These are phyloP conservation scores for Mesitornis unicolor DNA, from an alignment of 2,113 vertebrate genomes.

Conservation along the genomic window DNA sequence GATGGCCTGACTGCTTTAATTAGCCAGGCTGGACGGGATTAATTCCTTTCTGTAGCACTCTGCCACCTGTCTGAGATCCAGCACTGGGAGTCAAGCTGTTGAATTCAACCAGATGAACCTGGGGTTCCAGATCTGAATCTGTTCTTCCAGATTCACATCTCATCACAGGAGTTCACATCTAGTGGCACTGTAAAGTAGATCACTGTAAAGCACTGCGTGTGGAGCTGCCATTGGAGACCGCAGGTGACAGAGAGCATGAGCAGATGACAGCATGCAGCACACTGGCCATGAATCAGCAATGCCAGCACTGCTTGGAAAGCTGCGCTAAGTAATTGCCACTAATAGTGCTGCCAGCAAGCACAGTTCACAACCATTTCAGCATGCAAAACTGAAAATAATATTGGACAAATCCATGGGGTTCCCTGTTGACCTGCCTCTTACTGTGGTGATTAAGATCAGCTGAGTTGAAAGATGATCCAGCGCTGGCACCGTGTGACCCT, in stretches of 20 bases:
- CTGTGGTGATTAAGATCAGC: neutral
- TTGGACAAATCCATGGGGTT: neutral
- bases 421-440: neutral
- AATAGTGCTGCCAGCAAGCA: neutral
- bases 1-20: neutral
- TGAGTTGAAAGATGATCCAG: neutral
- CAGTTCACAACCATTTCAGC: neutral
- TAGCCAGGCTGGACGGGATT: neutral
- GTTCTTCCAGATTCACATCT: neutral
- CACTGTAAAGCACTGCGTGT: fast-evolving
- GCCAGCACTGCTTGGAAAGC: neutral
- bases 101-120: neutral
- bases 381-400: neutral
- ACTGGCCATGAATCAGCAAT: neutral
- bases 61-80: neutral
- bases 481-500: neutral
- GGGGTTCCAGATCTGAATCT: too few relatives aligned
- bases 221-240: neutral
- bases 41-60: neutral
- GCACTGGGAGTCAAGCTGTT: neutral
- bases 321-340: neutral
- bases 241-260: fast-evolving
- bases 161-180: neutral
- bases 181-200: neutral
- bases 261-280: fast-evolving